Base-by-base conservation (phyloP, 2,888 invertebrate genomes). In the Horisme vitalbata region DNA sequence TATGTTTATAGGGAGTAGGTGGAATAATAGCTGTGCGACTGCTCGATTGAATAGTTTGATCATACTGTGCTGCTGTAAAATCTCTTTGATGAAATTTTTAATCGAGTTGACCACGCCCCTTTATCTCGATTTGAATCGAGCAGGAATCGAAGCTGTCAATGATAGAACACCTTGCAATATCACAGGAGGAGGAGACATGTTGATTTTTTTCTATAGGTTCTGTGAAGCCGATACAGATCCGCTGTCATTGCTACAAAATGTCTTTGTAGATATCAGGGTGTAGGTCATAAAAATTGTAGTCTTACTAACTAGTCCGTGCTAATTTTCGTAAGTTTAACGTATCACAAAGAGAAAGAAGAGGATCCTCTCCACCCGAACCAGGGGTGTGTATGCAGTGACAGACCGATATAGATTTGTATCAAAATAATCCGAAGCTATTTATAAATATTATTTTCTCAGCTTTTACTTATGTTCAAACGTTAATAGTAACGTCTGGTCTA, bases 401-500 rank as follows among this genome's bases (percentile, higher is more conserved):
- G 79, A 83, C 86, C 79, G 75, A 83, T 84, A 75, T 86, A 88
- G 84, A 87, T 82, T 86, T 84, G 88, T 87, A 88, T 89, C 87
- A 89, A 90, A 89, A 88, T 89, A 89, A 88, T 89, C 84, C 75
- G 64, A 84, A 89, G 87, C 89, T 90, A 90, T 90, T 90, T 90
- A 89, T 90, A 90, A 89, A 90, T 89, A 90, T 88, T 89, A 89
- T 89, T 90, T 89, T 88, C 87, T 84, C 83, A 83, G 80, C 87
- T 86, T 90, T 90, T 89, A 86, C 88, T 87, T 88, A 86, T 86
- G 88, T 89, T 85, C 86, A 82, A 87, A 84, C 86, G 83, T 85
- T 88, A 87, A 86, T 87, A 87, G 85, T 86, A 87, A 80, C 87
- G 86, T 87, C 86, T 84, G 83, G 74, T 83, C 88, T 89, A 89